Evolutionary conservation across 2,113 vertebrate species (phyloP).

Genomic region (Anarrhichthys ocellatus): DNA sequence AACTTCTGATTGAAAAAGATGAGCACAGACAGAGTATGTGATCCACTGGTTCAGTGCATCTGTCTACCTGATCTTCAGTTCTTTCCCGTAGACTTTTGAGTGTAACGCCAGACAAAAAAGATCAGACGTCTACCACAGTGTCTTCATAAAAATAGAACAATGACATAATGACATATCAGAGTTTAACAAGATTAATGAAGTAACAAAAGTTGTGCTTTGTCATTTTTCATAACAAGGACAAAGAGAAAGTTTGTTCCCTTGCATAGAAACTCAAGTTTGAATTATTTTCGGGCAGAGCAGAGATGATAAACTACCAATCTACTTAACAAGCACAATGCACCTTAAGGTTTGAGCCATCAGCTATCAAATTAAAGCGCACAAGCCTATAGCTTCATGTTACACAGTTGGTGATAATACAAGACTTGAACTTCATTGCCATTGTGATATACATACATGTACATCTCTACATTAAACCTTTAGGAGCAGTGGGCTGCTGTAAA

Average conservation of each 20-base stretch:
- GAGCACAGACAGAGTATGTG: slow-evolving; percentile 1
- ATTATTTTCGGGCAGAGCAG: slow-evolving; percentile 32
- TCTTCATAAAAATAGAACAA: slow-evolving; percentile 58
- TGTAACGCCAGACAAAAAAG: slow-evolving; percentile 35
- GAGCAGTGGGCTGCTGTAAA: background rate
- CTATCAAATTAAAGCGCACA: background rate
- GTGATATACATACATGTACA: background rate
- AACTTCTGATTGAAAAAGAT: slow-evolving; percentile 31
- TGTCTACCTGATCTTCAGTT: slow-evolving; percentile 21
- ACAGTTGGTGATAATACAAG: background rate
- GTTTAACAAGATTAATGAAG: slow-evolving; percentile 58
- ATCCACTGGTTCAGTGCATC: slow-evolving; percentile 13
- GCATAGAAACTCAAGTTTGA: slow-evolving; percentile 16
- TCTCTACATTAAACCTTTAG: background rate
- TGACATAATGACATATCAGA: slow-evolving; percentile 44
- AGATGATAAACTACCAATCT: slow-evolving; percentile 27
- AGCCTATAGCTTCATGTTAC: background rate
- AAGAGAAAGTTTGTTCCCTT: slow-evolving; percentile 6
- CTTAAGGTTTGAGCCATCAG: background rate
- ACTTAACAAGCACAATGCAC: slow-evolving; percentile 18
- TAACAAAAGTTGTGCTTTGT: slow-evolving; percentile 33
- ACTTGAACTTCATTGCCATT: background rate
- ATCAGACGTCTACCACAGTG: slow-evolving; percentile 15
- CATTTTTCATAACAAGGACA: slow-evolving; percentile 34
- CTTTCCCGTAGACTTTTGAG: slow-evolving; percentile 12